Evolutionary conservation across 1,140 invertebrate genomes (phyloP), one percentile per base, ranked within the genome.

Genomic region (Lordiphosa stackelbergi): DNA sequence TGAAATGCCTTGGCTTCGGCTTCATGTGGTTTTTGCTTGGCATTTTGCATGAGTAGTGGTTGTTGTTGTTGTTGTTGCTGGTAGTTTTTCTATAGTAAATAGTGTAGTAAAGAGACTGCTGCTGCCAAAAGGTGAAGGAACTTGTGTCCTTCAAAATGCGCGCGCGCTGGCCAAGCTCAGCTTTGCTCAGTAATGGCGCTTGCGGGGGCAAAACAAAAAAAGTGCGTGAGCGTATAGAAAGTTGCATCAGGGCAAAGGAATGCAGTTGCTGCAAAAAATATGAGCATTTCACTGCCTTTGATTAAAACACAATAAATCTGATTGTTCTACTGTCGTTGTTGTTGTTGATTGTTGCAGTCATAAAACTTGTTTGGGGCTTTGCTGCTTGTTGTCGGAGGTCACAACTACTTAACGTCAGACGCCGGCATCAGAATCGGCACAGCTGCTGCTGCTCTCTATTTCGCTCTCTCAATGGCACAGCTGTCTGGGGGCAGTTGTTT

Each of bases 261-360:
- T 81, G 75, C 53, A 36, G 37, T 54, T 35, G 43, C 3, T 19
- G 19, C 19, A 19, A 12, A 19, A 42, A 13, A 71, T 28, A 19
- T 7, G 2, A 6, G 6, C 28, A 81, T 83, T 81, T 64, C 54
- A 63, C 52, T 38, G 46, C 43, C 66, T 79, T 83, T 83, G 71
- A 81, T 81, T 83, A 83, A 81, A 69, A 75, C 62, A 58, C 66
- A 59, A 81, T 81, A 83, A 81, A 83, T 83, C 66, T 60, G 13
- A 34, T 38, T 35, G 40, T 46, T 35, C 11, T 45, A 12, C 53
- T 73, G 24, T 55, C 71, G 53, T 66, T 53, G 56, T 35, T 61
- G 34, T 22, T 49, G 13, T 19, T 47, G 24, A 46, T 49, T 46
- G 42, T 28, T 16, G 54, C 49, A 69, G 40, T 60, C 69, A 69